phyloP scores from a whole-genome alignment of 2,113 vertebrate species.

The Potamarius usumacintae region DNA sequence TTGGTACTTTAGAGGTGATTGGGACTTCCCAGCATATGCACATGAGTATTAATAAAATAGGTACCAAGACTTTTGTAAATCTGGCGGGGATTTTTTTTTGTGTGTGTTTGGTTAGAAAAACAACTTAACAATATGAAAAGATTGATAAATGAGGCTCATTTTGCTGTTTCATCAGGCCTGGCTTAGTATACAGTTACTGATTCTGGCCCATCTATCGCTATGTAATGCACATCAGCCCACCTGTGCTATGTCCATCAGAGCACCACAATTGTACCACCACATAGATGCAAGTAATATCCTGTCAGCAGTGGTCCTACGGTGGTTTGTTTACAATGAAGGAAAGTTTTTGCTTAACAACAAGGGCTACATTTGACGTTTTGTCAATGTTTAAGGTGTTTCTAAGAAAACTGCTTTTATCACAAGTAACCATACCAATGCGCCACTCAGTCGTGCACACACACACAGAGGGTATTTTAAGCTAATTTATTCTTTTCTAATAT shows the following conservation, averaged over 20 bases:
- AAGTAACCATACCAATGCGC: not conserved
- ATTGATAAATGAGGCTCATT: not conserved
- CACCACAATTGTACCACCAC: not conserved
- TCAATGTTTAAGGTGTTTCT: not conserved
- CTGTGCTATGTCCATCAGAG: no score
- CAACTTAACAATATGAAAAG: not conserved
- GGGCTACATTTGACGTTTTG: not conserved
- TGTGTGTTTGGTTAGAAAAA: not conserved
- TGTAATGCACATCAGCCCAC: not conserved
- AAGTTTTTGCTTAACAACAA: not conserved
- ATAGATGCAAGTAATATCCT: not conserved
- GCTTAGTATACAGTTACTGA: not conserved
- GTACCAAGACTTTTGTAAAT: not conserved
- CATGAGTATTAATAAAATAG: not conserved
- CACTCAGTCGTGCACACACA: slow-evolving; percentile 6
- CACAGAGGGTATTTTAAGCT: not conserved
- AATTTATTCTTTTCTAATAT: slow-evolving; percentile 21
- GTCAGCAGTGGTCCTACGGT: not conserved
- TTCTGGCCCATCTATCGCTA: not conserved
- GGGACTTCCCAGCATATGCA: not conserved
- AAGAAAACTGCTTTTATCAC: not conserved
- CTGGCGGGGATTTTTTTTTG: not conserved
- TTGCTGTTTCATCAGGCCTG: not conserved
- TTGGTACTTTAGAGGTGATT: not conserved
- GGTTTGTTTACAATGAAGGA: not conserved